Conservation (phyloP, 2,797 vertebrate genomes). For the Salmo trutta region DNA sequence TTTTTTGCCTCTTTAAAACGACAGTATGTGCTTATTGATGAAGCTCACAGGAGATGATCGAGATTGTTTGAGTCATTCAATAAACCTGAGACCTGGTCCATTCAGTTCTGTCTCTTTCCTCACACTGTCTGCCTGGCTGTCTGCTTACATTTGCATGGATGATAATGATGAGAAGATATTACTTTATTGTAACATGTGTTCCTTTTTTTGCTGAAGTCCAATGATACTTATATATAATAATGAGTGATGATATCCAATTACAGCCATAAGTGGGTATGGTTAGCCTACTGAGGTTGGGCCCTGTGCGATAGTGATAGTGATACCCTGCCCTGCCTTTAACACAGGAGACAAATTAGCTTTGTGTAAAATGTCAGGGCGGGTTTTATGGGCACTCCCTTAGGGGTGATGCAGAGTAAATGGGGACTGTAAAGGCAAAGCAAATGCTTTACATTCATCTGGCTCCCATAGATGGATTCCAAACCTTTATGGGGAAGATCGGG, state of each 20-base stretch:
- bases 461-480: conserved; percentile 31
- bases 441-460: conserved; percentile 15
- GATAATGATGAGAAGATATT: not conserved
- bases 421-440: conserved; percentile 6
- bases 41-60: not conserved
- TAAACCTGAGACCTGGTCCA: not conserved
- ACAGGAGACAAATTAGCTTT: conserved; percentile 35
- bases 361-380: conserved; percentile 32
- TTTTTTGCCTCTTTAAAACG: not conserved
- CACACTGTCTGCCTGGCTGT: not conserved
- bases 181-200: no score
- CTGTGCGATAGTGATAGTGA: not conserved
- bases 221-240: not conserved
- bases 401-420: conserved; percentile 26
- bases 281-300: not conserved
- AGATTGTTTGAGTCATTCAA: not conserved
- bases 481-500: conserved; percentile 29
- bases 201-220: not conserved
- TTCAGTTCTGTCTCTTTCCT: not conserved
- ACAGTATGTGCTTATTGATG: not conserved
- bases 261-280: not conserved
- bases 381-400: conserved; percentile 28
- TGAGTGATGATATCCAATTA: not conserved
- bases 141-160: conserved; percentile 5
- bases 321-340: conserved; percentile 20